A percentile compares a stretch with the other conserved stretches of the same genome.
phyloP scores from a whole-genome alignment of 2,797 vertebrate species.

The Rousettus madagascariensis region DNA sequence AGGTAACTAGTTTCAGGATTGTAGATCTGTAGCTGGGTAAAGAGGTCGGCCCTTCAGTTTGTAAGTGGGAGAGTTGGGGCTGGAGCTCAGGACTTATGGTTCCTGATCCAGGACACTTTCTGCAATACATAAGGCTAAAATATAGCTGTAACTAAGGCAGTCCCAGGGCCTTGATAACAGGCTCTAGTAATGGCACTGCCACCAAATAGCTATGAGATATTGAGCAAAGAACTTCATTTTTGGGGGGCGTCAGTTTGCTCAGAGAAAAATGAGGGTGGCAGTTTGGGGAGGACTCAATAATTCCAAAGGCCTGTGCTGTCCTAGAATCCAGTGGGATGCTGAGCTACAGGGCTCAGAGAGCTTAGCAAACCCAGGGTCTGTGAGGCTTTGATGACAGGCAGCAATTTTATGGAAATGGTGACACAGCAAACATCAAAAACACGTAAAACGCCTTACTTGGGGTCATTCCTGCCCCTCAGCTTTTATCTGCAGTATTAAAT shows the following conservation, averaged over 20 bases:
- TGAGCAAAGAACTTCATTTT: not conserved
- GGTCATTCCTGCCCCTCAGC: not conserved
- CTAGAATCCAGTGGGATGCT: not conserved
- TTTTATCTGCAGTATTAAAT: not conserved
- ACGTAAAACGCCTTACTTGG: not conserved
- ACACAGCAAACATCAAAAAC: not conserved
- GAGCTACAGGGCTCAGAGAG: not conserved
- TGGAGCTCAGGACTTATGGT: not conserved
- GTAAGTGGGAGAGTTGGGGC: not conserved
- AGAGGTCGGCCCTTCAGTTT: not conserved
- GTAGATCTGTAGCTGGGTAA: not conserved
- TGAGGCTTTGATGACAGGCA: not conserved
- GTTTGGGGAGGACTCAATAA: not conserved
- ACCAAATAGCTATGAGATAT: not conserved
- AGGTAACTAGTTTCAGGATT: not conserved
- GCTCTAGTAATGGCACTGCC: not conserved
- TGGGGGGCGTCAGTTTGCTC: not conserved
- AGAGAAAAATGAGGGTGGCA: not conserved
- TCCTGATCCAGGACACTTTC: not conserved
- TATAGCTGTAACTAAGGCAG: not conserved
- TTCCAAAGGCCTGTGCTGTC: not conserved
- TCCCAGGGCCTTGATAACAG: not conserved
- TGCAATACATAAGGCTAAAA: not conserved
- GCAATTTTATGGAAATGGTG: not conserved
- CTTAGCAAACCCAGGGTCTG: not conserved